Evolutionary conservation across 2,797 vertebrate genomes (phyloP).

Genomic region (Spinibarbus caldwelli): DNA sequence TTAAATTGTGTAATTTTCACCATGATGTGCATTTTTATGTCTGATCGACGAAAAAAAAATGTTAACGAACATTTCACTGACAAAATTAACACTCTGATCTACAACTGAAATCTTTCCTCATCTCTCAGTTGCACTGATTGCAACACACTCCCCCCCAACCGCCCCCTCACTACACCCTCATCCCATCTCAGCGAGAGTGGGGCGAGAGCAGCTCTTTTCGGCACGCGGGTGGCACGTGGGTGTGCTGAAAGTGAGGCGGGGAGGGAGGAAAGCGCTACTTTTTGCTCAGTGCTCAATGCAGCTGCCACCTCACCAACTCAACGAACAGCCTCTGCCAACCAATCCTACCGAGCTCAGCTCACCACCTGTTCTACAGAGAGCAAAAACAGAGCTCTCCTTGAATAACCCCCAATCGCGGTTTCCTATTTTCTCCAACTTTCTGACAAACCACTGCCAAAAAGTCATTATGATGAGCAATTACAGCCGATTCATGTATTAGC

Average conservation of each 20-base stretch:
- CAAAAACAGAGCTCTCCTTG: conserved; percentile 35
- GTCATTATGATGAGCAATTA: conserved; percentile 4
- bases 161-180: conserved; percentile 32
- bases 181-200: conserved; percentile 21
- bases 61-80: background rate
- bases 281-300: conserved; percentile 51
- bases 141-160: background rate
- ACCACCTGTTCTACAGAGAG: conserved; percentile 63
- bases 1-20: background rate
- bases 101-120: conserved; percentile 17
- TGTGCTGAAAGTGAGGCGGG: conserved; percentile 48
- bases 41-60: background rate
- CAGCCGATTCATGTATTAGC: background rate
- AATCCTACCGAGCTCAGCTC: conserved; percentile 43
- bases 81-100: background rate
- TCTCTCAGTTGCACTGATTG: conserved; percentile 18
- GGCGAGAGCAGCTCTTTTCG: conserved; percentile 35
- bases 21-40: background rate
- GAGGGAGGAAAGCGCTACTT: conserved; percentile 33
- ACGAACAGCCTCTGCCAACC: conserved; percentile 58
- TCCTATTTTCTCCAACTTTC: conserved; percentile 30
- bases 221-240: conserved; percentile 53
- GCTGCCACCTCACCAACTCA: conserved; percentile 52
- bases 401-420: conserved; percentile 38
- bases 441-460: conserved; percentile 26